Base-by-base conservation (phyloP, 2,888 invertebrate species). In the Diarsia brunnea region DNA sequence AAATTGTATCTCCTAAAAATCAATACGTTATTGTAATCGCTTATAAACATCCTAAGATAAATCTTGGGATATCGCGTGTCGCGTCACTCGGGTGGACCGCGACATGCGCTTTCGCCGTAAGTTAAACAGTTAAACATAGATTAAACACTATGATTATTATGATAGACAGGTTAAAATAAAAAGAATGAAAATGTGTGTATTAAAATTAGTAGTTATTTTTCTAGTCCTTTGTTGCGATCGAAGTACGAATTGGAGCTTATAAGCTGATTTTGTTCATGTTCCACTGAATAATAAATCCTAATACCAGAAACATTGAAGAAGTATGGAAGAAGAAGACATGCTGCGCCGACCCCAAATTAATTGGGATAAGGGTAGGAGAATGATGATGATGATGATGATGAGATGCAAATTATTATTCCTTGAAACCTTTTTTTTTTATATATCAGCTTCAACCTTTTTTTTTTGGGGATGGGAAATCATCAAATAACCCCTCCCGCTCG, bases 21-120 rank as follows among this genome's bases (percentile, higher is more conserved):
- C 73, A 70, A 78, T 83, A 82, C 61, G 58, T 84, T 91, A 94
- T 94, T 94, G 93, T 92, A 95, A 95, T 95, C 95, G 95, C 93
- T 93, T 94, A 95, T 95, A 93, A 89, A 92, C 93, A 91, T 93
- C 92, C 90, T 87, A 89, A 90, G 93, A 94, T 94, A 94, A 93
- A 93, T 94, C 93, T 89, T 89, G 77, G 90, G 93, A 93, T 93
- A 94, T 88, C 88, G 87, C 84, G 82, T 73, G 81, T 78, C 84
- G 83, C 88, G 89, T 89, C 91, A 89, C 88, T 78, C 84, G 84
- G 88, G 88, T 89, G 88, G 89, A 89, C 87, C 88, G 89, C 89
- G 88, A 73, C 89, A 88, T 89, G 88, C 91, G 92, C 91, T 86
- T 91, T 88, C 91, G 88, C 89, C 89, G 83, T 81, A 77, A 58